A percentile compares a stretch with the other conserved stretches of the same genome.
Evolutionary conservation across 1,140 invertebrate genomes (phyloP).

Genomic region (Apis laboriosa): DNA sequence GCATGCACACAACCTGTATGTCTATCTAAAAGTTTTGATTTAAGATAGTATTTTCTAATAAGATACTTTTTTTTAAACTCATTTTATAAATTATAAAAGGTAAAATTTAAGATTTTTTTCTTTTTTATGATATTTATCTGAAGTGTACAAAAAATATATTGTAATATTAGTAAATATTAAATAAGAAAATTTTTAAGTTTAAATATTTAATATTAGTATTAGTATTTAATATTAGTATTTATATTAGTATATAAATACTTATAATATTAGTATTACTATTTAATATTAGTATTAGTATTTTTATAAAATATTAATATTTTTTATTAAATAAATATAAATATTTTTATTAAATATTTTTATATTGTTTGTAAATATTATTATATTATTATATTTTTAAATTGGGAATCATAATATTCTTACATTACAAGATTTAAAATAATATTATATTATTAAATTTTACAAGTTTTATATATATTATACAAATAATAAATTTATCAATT

Average conservation of each 20-base stretch:
- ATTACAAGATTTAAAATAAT: background rate
- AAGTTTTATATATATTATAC: background rate
- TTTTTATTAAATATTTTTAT: conserved; percentile 3
- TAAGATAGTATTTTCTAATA: background rate
- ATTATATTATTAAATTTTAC: background rate
- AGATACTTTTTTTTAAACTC: background rate
- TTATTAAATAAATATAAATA: no score
- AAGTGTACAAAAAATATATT: background rate
- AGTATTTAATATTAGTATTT: no score
- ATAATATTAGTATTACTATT: no score
- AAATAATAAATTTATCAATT: background rate
- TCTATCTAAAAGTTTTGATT: conserved; percentile 27
- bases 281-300: no score
- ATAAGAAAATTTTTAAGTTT: background rate
- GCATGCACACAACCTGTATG: conserved; percentile 45
- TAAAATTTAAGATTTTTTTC: background rate
- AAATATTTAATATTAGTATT: background rate
- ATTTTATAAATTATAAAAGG: background rate
- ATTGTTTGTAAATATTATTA: conserved; percentile 1
- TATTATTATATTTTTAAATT: conserved; percentile 15
- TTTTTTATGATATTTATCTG: background rate
- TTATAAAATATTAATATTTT: no score
- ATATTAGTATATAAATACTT: no score
- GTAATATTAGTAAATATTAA: background rate
- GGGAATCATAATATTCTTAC: background rate